Conservation (phyloP, 1,140 invertebrate species). For the Trichomalopsis sarcophagae region DNA sequence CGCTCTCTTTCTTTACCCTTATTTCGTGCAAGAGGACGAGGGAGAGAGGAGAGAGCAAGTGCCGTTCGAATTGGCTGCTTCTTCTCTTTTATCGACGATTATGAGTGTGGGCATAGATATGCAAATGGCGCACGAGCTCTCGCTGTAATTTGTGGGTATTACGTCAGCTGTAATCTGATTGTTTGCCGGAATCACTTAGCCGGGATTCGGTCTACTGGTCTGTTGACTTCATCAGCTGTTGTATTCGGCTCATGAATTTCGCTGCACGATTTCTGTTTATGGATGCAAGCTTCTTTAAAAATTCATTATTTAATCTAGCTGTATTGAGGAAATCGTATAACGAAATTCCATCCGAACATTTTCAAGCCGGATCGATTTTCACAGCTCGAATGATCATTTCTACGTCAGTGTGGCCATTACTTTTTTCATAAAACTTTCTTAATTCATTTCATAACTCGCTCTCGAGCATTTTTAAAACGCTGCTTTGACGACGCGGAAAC, state of each 20-base stretch:
- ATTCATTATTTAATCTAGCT: too few relatives aligned
- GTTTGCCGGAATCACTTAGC: not conserved
- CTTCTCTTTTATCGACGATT: constrained; percentile 4
- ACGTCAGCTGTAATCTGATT: constrained; percentile 4
- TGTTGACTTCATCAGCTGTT: not conserved
- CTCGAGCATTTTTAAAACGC: constrained; percentile 21
- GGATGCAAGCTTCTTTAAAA: too few relatives aligned
- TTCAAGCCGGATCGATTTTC: not conserved
- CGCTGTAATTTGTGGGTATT: not conserved
- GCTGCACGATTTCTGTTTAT: too few relatives aligned
- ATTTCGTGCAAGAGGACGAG: not conserved
- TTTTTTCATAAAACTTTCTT: constrained; percentile 16
- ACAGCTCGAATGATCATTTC: not conserved
- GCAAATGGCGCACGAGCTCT: not conserved
- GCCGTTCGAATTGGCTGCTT: not conserved
- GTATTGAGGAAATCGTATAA: too few relatives aligned
- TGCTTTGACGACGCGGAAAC: constrained; percentile 14
- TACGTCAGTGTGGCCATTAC: not conserved
- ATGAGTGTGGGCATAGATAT: not conserved
- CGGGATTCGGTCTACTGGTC: not conserved
- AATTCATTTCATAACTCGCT: constrained; percentile 3
- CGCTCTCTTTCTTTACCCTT: not conserved
- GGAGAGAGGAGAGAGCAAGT: not conserved
- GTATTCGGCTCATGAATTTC: not conserved
- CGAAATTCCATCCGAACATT: too few relatives aligned